phyloP scores from a whole-genome alignment of 2,797 vertebrate species.

The Protosalanx chinensis region DNA sequence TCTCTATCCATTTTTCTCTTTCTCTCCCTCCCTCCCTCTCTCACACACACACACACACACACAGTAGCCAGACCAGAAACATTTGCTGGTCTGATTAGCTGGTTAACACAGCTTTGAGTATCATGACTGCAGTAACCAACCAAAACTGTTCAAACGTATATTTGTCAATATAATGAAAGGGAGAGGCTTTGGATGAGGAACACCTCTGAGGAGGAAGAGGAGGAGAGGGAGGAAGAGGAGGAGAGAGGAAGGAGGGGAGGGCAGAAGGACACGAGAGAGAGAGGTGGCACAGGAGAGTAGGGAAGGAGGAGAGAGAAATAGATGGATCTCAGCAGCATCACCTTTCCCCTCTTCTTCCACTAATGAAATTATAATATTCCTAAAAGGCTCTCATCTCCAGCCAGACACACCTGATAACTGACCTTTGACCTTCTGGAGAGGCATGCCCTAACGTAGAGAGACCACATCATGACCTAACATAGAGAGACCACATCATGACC shows the following conservation, averaged over 20 bases:
- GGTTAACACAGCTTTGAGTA: slow-evolving; percentile 20
- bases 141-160: slow-evolving; percentile 85
- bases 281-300: neutral
- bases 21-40: no score
- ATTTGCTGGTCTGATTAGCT: no score
- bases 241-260: neutral
- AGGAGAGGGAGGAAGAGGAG: neutral
- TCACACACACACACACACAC: neutral
- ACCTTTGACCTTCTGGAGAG: slow-evolving; percentile 14
- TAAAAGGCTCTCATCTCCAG: slow-evolving; percentile 38
- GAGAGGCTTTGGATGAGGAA: slow-evolving; percentile 6
- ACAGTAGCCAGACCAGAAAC: slow-evolving; percentile 19
- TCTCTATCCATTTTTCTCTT: neutral
- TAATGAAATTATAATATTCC: slow-evolving; percentile 52
- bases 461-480: no score
- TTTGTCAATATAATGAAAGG: slow-evolving; percentile 73
- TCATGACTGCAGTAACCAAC: slow-evolving; percentile 69
- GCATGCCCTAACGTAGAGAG: slow-evolving; percentile 21
- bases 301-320: no score
- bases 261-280: no score
- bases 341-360: slow-evolving; percentile 14
- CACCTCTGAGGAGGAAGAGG: neutral
- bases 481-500: no score
- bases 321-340: no score
- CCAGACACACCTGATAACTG: slow-evolving; percentile 19